phyloP scores from a whole-genome alignment of 2,113 vertebrate genomes.

The Clarias batrachus region DNA sequence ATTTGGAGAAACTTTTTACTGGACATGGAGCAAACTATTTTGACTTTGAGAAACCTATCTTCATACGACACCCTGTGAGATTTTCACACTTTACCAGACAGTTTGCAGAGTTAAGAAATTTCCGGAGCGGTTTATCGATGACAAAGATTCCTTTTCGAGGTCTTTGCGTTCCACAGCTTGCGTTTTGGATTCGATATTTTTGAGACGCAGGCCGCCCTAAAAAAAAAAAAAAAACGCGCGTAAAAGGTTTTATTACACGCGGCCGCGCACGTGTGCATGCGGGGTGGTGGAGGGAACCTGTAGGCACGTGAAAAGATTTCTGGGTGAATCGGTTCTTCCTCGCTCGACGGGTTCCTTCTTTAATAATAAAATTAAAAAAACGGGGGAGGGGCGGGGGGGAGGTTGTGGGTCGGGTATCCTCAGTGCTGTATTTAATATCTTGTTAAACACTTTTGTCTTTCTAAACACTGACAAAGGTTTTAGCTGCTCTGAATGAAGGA shows the following conservation, averaged over 20 bases:
- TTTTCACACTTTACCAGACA: conserved; percentile 97
- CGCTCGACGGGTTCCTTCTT: conserved; percentile 91
- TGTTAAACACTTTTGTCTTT: conserved; percentile 91
- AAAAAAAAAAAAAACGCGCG: conserved; percentile 66
- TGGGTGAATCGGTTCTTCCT: conserved; percentile 91
- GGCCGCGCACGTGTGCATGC: conserved; percentile 68
- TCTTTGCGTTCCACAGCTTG: conserved; percentile 85
- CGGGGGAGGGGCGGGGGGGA: neutral
- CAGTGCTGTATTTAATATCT: conserved; percentile 86
- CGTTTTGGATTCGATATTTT: conserved; percentile 82
- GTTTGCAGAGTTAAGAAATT: conserved; percentile 86
- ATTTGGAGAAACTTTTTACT: conserved; percentile 99
- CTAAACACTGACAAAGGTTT: conserved; percentile 75
- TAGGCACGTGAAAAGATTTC: conserved; percentile 63
- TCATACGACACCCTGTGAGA: conserved; percentile 98
- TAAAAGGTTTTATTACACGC: conserved; percentile 67
- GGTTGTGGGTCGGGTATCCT: neutral
- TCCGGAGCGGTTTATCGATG: conserved; percentile 87
- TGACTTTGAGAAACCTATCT: conserved; percentile 98
- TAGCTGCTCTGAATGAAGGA: conserved; percentile 69
- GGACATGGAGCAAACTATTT: conserved; percentile 99
- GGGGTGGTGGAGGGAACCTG: conserved; percentile 53
- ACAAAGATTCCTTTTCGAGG: conserved; percentile 87
- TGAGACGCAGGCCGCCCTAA: conserved; percentile 56
- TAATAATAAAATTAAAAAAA: conserved; percentile 61